Evolutionary conservation across 2,888 invertebrate genomes (phyloP), one percentile per base, ranked within the genome.

Genomic region (Ariolimax columbianus): DNA sequence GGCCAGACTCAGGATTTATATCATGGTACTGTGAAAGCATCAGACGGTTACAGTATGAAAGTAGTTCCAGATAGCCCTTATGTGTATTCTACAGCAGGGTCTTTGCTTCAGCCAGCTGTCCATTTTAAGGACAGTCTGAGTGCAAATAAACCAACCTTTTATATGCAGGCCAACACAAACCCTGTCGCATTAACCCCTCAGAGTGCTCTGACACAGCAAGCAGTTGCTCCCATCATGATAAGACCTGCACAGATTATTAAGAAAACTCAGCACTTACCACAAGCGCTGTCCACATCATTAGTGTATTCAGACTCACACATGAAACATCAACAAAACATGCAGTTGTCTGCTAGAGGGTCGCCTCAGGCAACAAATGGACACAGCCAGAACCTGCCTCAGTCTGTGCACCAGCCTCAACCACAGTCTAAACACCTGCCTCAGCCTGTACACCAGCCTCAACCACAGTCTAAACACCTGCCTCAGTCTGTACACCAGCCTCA

Each of bases 281-380:
- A 59, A 40, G 63, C 36, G n/a, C 11, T 33, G 0, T 47, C 75
- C 11, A 33, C 75, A 75, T 51, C 75, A 75, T 47, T 75, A 7
- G 3, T 75, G 23, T 75, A 75, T 75, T 30, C 51, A 51, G 51
- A 75, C 23, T 4, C 33, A 47, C 19, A 23, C 26, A 6, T 75
- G 33, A 75, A 33, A 33, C 75, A 75, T 47, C 75, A 75, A 14
- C 51, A 51, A 9, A 75, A 75, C 30, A 51, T 72, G 40, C 72
- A 38, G 7, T 40, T 72, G 26, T 14, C 72, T 23, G 26, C 47
- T 17, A 30, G n/a, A 75, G 43, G n/a, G 30, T 38, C 14, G 30
- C 47, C 33, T 51, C 75, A 75, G 75, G 33, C 43, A 33, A 75
- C 51, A 33, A 75, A 51, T 75, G 30, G 3, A 11, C n/a, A n/a